Base-by-base conservation (phyloP, 2,113 vertebrate species). In the Leptodactylus fuscus region DNA sequence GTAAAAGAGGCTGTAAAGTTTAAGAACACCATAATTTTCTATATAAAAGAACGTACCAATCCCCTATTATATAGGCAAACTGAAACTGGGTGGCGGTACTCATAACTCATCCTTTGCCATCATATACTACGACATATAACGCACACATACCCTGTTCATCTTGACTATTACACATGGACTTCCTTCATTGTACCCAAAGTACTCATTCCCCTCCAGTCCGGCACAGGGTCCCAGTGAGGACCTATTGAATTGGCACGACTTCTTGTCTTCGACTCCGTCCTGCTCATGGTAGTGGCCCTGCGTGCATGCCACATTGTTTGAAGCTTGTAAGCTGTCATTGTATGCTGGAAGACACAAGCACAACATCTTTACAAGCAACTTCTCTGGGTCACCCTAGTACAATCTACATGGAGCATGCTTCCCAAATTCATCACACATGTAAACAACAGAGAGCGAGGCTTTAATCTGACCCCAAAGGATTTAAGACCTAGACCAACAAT, bases 111-210 rank as follows among this genome's bases (percentile, higher is more conserved):
- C 46, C 13, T 48, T 13, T 15, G 46, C 13, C 46, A 48, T 48
- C 9, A 48, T 48, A 48, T 48, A 13, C 41, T 41, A 41, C 41
- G 5, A 41, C 41, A 12, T 2, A 16, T 16, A 32, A 29, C 12
- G 34, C 3, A 67, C 44, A 81, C 96, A 92, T 95, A 99, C 98
- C 92, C 97, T 95, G 92, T 99, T 99, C 95, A 99, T 94, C 91
- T 99, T 99, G 87, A 99, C 94, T 89, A 98, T 92, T 84, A 99
- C 88, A 18, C 98, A 99, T 10, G 98, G 98, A 49, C 89, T 91
- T 82, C 97, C 97, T 82, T 91, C 93, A 81, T 94, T 91, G 87
- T 98, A 99, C 71, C 97, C 98, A 82, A 96, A 99, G 60, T 49
- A 90, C 85, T 88, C 10, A 82, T 98, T 96, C 7, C 77, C 77